A percentile compares a stretch with the other conserved stretches of the same genome.
Conservation (phyloP, 2,797 vertebrate genomes). For the Varecia variegata region DNA sequence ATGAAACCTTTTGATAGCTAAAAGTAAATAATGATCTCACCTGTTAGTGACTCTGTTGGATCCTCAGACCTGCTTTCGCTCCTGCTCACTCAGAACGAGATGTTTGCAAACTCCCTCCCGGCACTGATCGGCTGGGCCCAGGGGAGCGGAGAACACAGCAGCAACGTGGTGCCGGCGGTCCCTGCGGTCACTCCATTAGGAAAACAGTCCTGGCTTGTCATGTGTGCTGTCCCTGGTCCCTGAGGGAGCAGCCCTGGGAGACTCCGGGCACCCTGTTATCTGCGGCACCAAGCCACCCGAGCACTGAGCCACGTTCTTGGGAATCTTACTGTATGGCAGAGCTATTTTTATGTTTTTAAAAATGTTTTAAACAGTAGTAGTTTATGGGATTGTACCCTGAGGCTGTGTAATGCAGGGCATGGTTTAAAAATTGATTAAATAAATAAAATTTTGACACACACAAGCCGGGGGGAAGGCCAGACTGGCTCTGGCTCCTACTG, state of each 20-base stretch:
- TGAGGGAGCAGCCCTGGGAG: not conserved
- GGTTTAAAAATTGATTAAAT: conserved; percentile 43
- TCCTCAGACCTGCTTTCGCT: not conserved
- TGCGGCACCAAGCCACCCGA: not conserved
- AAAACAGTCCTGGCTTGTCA: not conserved
- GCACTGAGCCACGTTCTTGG: not conserved
- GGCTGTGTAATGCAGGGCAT: not conserved
- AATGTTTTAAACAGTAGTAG: conserved; percentile 23
- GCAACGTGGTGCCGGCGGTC: no score
- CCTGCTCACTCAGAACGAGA: not conserved
- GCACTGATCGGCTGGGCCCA: not conserved
- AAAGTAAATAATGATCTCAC: rapidly evolving
- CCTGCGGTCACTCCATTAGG: not conserved
- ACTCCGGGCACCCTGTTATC: not conserved
- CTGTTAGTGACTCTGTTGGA: not conserved
- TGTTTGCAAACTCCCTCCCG: not conserved
- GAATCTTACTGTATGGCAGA: conserved; percentile 19
- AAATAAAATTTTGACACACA: conserved; percentile 22
- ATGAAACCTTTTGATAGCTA: not conserved
- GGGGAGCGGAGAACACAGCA: not conserved
- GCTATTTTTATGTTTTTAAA: conserved; percentile 47
- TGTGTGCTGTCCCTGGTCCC: no score
- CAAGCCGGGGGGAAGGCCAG: not conserved
- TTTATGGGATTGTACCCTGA: conserved; percentile 43
- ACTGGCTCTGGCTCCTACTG: not conserved